Evolutionary conservation across 2,113 vertebrate genomes (phyloP).

Genomic region (Rousettus leschenaultii): DNA sequence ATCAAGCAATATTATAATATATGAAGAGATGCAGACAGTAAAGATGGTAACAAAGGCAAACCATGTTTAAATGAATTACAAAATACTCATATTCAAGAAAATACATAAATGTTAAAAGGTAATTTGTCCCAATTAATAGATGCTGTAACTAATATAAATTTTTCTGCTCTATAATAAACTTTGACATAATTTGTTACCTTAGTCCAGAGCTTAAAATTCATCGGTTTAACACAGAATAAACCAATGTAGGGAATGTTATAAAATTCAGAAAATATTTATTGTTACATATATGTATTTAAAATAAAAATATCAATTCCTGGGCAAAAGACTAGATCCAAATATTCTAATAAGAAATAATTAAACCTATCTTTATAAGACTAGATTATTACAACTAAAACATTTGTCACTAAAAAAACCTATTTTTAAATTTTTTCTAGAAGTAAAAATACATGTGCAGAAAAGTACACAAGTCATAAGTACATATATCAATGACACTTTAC

Average conservation of each 20-base stretch:
- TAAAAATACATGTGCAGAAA: neutral
- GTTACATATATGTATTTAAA: neutral
- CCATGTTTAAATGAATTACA: neutral
- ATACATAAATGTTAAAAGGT: neutral
- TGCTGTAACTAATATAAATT: neutral
- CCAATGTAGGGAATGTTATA: neutral
- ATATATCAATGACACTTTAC: neutral
- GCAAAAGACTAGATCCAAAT: neutral
- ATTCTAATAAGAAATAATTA: neutral
- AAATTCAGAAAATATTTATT: constrained; percentile 35
- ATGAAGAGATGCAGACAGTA: neutral
- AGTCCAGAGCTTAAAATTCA: neutral
- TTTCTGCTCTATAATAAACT: neutral
- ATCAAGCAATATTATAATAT: neutral
- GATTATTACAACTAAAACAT: neutral
- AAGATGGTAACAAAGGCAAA: neutral
- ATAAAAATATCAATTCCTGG: neutral
- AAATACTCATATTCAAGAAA: neutral
- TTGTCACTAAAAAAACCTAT: neutral
- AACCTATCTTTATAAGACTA: neutral
- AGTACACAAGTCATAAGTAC: neutral
- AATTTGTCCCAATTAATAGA: neutral
- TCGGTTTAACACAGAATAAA: neutral
- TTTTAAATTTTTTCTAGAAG: neutral
- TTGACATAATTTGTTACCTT: neutral